Base-by-base conservation (phyloP, 2,797 vertebrate genomes). In the Alcedo quadribrachys region DNA sequence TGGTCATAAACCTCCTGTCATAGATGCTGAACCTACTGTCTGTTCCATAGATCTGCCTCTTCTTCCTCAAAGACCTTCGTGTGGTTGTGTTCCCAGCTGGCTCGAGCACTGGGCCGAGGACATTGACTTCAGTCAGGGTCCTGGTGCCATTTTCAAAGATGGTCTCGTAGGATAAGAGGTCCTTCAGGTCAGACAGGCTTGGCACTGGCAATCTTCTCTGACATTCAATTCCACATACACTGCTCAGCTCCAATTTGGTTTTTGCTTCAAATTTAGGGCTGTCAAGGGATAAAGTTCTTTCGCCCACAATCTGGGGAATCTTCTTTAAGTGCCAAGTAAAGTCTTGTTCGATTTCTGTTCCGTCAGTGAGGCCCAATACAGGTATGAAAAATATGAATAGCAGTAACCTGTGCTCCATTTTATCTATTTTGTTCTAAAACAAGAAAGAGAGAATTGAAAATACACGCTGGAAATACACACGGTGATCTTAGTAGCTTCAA, bases 11-110 rank as follows among this genome's bases (percentile, higher is more conserved):
- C 53, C 97, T 97, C 90, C 98, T 98, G 96, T 99, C 98, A 4
- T 98, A 96, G 95, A 99, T 99, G 96, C 98, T 99, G 96, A 99
- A 99, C 81, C 99, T 98, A 7, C 99, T 99, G 93, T 99, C 99
- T 0, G 97, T 98, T 85, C 99, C 99, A 1, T 99, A 99, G 12
- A 99, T 98, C 94, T 99, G 99, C 53, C 99, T 97, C 90, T 98
- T 98, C 66, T 70, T 98, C n/a, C 99, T 94, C 0, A 1, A 32
- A 8, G 63, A 48, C 20, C 68, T 87, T 17, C 0, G 30, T 0
- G 61, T 67, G 15, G 96, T 98, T 50, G 97, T 82, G 4, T 98
- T 98, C 17, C 57, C 75, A 71, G 50, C 40, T 27, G 95, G 61
- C 21, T 92, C 93, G 19, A 40, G 81, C 55, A 45, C 90, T 46